These are phyloP conservation scores for Neoascia interrupta DNA, from an alignment of 2,888 invertebrate species.

Conservation along the genomic window DNA sequence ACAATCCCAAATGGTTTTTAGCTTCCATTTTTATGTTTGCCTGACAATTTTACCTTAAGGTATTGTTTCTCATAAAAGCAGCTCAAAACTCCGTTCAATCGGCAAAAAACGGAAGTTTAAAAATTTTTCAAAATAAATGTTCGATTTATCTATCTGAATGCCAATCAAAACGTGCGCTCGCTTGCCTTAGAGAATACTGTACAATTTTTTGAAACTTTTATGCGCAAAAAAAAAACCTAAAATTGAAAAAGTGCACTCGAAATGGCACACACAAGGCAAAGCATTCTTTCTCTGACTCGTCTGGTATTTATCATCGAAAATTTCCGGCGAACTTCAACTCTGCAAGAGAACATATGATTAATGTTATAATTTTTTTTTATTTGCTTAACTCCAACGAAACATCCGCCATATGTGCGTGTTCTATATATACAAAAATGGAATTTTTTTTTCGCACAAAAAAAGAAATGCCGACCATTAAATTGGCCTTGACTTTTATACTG, in stretches of 20 bases:
- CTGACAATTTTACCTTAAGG: too few relatives aligned
- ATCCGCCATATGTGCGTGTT: constrained; percentile 58
- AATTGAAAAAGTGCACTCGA: not conserved
- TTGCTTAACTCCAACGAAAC: constrained; percentile 42
- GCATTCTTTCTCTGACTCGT: constrained; percentile 5
- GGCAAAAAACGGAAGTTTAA: too few relatives aligned
- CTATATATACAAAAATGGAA: constrained; percentile 55
- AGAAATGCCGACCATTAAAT: constrained; percentile 38
- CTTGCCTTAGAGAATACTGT: not conserved
- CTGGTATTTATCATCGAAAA: constrained; percentile 33
- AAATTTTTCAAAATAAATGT: too few relatives aligned
- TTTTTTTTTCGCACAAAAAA: constrained; percentile 37
- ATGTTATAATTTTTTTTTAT: constrained; percentile 51
- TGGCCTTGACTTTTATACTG: constrained; percentile 65
- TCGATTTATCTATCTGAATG: too few relatives aligned
- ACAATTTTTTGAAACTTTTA: not conserved
- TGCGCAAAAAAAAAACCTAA: not conserved
- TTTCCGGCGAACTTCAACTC: constrained; percentile 51
- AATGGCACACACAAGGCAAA: constrained; percentile 16
- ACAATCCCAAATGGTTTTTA: too few relatives aligned
- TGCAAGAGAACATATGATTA: constrained; percentile 44
- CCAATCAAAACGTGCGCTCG: too few relatives aligned
- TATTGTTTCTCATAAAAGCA: too few relatives aligned
- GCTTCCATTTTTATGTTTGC: too few relatives aligned
- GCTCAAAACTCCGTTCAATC: too few relatives aligned